Conservation (phyloP, 35 echinoderm and acorn worm species). For the Anneissia japonica region DNA sequence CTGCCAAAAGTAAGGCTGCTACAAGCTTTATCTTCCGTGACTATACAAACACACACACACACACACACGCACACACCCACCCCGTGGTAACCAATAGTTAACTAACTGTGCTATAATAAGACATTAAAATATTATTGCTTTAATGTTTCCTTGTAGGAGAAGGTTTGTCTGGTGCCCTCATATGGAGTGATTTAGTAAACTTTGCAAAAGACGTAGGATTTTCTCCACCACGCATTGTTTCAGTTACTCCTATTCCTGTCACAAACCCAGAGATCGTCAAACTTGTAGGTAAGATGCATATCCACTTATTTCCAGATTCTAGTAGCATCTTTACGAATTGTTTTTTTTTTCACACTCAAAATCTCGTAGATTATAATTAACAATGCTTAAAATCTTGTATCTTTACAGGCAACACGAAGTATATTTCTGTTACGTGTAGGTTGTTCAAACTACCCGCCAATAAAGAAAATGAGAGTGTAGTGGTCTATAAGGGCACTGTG, state of each 20-base stretch:
- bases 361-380: no score
- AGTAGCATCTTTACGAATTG: no score
- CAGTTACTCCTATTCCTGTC: background rate
- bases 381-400: no score
- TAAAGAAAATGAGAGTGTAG: background rate
- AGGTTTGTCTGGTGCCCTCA: conserved; percentile 49
- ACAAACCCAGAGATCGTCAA: background rate
- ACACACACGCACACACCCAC: no score
- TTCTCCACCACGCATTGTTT: conserved; percentile 28
- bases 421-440: background rate
- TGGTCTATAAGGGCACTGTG: background rate
- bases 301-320: no score
- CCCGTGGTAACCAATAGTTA: no score
- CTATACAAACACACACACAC: no score
- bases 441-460: background rate
- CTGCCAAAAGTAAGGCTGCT: no score
- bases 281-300: conserved; percentile 18
- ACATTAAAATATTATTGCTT: background rate
- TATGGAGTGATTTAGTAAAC: conserved; percentile 34
- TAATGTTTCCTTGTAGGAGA: conserved; percentile 19
- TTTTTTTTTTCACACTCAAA: no score
- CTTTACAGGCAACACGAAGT: background rate
- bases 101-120: no score
- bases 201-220: conserved; percentile 47
- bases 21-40: no score